Evolutionary conservation across 2,888 invertebrate species (phyloP).

Genomic region (Tetropium fuscum): DNA sequence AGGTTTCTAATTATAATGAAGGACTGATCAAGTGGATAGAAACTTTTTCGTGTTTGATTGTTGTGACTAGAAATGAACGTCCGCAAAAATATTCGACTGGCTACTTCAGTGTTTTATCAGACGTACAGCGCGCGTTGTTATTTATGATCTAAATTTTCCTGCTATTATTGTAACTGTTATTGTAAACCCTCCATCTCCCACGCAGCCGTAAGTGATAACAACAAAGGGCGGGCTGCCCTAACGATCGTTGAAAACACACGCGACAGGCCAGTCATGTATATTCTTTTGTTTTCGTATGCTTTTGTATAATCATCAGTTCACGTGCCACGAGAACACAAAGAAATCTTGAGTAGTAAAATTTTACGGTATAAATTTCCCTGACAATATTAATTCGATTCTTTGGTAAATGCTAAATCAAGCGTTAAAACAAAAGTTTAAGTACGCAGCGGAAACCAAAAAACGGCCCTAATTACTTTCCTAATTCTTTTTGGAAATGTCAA

Average conservation of each 20-base stretch:
- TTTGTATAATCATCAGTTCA: constrained; percentile 45
- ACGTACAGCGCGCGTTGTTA: constrained; percentile 33
- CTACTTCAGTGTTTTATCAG: constrained; percentile 27
- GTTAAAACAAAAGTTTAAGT: constrained; percentile 61
- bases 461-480: constrained; percentile 60
- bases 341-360: constrained; percentile 9
- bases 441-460: constrained; percentile 58
- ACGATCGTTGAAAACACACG: constrained; percentile 35
- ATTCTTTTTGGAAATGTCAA: constrained; percentile 59
- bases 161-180: constrained; percentile 35
- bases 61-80: constrained; percentile 41
- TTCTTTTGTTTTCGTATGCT: constrained; percentile 47
- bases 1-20: constrained; percentile 16
- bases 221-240: constrained; percentile 36
- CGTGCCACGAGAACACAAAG: constrained; percentile 33
- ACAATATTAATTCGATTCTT: constrained; percentile 45
- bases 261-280: constrained; percentile 39
- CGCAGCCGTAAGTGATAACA: constrained; percentile 33
- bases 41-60: constrained; percentile 39
- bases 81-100: constrained; percentile 39
- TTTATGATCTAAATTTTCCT: constrained; percentile 35
- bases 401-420: constrained; percentile 57
- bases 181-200: constrained; percentile 31
- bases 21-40: constrained; percentile 1
- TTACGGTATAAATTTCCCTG: not conserved